phyloP scores from a whole-genome alignment of 2,888 invertebrate genomes.

The Xiphydria camelus region DNA sequence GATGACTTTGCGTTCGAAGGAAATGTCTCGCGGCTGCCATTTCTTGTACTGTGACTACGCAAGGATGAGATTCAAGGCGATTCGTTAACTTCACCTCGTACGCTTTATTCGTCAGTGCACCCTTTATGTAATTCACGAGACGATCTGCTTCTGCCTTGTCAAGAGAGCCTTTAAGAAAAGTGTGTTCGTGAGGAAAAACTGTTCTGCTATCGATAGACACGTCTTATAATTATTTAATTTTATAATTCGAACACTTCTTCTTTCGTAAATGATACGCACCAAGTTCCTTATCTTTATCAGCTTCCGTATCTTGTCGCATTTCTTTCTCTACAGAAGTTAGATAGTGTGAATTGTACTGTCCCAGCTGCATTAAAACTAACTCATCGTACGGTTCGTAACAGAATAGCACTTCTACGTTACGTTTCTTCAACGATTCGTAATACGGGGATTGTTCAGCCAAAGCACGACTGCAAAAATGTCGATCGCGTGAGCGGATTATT shows the following conservation, averaged over 20 bases:
- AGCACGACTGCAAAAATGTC: slow-evolving; percentile 70
- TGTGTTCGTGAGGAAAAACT: not conserved
- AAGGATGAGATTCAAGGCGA: slow-evolving; percentile 87
- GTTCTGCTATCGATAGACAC: too few species aligned
- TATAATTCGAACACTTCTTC: slow-evolving; percentile 6
- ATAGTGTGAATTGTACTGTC: slow-evolving; percentile 74
- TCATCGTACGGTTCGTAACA: slow-evolving; percentile 98
- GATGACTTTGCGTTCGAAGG: slow-evolving; percentile 83
- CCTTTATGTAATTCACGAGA: slow-evolving; percentile 78
- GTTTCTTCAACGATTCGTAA: slow-evolving; percentile 87
- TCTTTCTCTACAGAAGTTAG: slow-evolving; percentile 93
- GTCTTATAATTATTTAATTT: slow-evolving; percentile 1
- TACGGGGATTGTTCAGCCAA: slow-evolving; percentile 95
- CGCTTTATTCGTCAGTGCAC: slow-evolving; percentile 77
- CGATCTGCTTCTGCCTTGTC: slow-evolving; percentile 76
- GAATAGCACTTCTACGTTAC: slow-evolving; percentile 88
- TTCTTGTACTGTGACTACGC: slow-evolving; percentile 92
- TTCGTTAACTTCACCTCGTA: slow-evolving; percentile 81
- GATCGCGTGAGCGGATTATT: not conserved
- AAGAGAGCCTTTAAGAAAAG: slow-evolving; percentile 63
- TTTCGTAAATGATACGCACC: slow-evolving; percentile 55
- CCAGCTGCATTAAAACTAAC: slow-evolving; percentile 86
- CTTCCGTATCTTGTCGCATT: slow-evolving; percentile 74
- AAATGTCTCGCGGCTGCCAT: slow-evolving; percentile 97
- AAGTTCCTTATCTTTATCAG: slow-evolving; percentile 64